These are phyloP conservation scores for Mobula birostris DNA, from an alignment of 2,113 vertebrate species.

Conservation along the genomic window DNA sequence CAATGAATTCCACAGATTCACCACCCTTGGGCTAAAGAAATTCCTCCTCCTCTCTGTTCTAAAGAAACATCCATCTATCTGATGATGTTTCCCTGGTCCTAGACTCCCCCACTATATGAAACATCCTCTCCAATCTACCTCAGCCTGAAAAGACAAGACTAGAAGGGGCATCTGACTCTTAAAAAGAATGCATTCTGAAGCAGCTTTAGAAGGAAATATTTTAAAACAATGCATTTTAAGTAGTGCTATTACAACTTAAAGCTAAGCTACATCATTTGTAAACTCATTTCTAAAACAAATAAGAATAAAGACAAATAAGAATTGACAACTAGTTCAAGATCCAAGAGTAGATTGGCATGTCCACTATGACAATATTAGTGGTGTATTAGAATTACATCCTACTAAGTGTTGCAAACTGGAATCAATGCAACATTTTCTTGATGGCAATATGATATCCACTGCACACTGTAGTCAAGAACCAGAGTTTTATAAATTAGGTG, in stretches of 20 bases:
- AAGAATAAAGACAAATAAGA: neutral
- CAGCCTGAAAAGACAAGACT: too few species aligned
- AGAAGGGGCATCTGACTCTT: neutral
- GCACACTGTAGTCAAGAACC: neutral
- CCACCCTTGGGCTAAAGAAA: too few species aligned
- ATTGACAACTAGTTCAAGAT: neutral
- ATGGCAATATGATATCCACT: neutral
- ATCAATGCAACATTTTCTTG: neutral
- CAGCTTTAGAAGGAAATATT: neutral
- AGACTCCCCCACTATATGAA: too few species aligned
- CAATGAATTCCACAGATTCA: too few species aligned
- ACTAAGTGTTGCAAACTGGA: neutral
- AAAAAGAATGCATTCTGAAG: neutral
- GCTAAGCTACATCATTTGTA: neutral
- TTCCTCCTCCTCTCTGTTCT: too few species aligned
- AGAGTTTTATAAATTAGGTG: neutral
- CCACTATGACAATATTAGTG: neutral
- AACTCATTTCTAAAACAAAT: neutral
- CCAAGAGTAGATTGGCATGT: neutral
- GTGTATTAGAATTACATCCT: neutral
- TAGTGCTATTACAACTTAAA: neutral
- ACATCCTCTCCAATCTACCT: too few species aligned
- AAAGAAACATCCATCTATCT: too few species aligned
- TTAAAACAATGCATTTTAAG: neutral
- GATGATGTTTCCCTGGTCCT: too few species aligned